Base-by-base conservation (phyloP, 53 echinoderm and acorn worm genomes). In the Pentamera pediparva region DNA sequence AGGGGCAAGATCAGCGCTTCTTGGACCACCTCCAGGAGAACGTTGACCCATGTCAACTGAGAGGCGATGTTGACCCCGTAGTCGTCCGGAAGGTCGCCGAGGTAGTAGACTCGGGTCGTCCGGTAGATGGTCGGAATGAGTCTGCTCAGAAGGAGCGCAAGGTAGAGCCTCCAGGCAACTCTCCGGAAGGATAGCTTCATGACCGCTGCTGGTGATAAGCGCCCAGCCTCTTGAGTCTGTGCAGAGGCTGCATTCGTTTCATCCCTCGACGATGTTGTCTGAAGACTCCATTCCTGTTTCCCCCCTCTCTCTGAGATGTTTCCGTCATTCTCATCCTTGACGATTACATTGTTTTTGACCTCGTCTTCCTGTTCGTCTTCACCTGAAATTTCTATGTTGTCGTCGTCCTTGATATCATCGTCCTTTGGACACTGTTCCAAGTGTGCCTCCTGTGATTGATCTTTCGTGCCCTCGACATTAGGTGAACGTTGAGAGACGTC, bases 21-120 rank as follows among this genome's bases (percentile, higher is more conserved):
- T 43, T 67, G 67, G n/a, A 67, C 43, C 11, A 67, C 67, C 31
- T 67, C 67, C 24, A 67, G 67, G 26, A 67, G 18, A 18, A 67
- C 41, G 30, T 67, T 67, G 2, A 67, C 67, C 67, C 67, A 67
- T 18, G 67, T 67, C 26, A 67, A 26, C 45, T 67, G 67, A 30
- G 67, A 67, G 25, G 67, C 67, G 12, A 67, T 67, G 18, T 67
- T 67, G 30, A 67, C 45, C 48, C 67, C 67, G 24, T 39, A 20
- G 48, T 67, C 67, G 45, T 28, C 45, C 6, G 67, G 67, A 15
- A 67, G 67, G 20, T 67, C 67, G 41, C 67, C 67, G 24, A 67
- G 29, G 67, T 67, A 67, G 24, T 67, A 67, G 1, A 67, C 67
- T 9, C 67, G 37, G 21, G 67, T 67, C 0, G 67, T 67, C 5